Conservation (phyloP, 1,140 invertebrate genomes). For the Conus ventricosus region DNA sequence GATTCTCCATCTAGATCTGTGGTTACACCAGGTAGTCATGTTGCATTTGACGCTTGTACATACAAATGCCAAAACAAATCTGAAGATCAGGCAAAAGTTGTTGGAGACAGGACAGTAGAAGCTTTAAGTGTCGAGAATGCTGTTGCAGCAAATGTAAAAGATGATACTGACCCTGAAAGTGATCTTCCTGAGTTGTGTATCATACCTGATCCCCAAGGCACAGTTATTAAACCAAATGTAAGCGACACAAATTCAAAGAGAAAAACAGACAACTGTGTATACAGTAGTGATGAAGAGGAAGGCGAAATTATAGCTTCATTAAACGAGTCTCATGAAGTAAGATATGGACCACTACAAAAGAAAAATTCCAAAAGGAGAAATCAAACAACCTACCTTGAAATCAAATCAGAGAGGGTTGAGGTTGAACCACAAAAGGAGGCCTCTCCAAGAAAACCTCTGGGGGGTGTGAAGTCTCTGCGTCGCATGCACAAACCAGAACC, state of each 20-base stretch:
- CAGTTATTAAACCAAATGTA: not conserved
- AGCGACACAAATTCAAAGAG: not conserved
- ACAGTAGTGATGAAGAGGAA: not conserved
- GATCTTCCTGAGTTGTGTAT: slow-evolving; percentile 34
- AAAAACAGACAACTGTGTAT: not conserved
- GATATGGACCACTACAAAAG: not conserved
- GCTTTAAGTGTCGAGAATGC: not conserved
- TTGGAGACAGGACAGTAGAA: not conserved
- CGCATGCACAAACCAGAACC: slow-evolving; percentile 19
- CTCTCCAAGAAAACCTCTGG: slow-evolving; percentile 8
- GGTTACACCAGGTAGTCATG: not conserved
- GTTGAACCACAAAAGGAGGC: not conserved
- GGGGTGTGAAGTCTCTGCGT: slow-evolving; percentile 33
- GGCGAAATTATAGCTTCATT: not conserved
- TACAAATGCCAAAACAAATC: not conserved
- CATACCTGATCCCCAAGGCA: not conserved
- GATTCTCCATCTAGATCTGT: not conserved
- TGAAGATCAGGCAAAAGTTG: not conserved
- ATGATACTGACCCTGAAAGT: slow-evolving; percentile 11
- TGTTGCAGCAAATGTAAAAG: not conserved
- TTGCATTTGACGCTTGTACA: not conserved
- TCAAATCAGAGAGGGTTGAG: not conserved
- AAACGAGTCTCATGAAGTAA: not conserved
- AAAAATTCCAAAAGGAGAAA: not conserved
- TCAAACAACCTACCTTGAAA: not conserved